These are phyloP conservation scores for Xestia ashworthii DNA, from an alignment of 2,888 invertebrate genomes.

Conservation along the genomic window DNA sequence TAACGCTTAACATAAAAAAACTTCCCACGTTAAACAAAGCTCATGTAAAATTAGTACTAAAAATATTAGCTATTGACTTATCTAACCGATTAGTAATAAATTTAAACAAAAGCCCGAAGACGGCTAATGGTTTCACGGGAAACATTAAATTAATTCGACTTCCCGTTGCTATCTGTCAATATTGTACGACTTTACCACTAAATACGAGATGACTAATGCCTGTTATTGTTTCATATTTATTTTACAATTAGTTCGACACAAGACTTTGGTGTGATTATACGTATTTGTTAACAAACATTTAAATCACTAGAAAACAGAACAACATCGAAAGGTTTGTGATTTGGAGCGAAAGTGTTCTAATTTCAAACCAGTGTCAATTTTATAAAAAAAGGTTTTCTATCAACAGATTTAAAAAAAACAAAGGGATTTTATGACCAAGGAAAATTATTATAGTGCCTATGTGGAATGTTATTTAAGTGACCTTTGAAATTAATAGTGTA, in stretches of 20 bases:
- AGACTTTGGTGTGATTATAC: slow-evolving; percentile 40
- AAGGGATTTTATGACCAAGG: background rate
- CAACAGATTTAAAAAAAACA: slow-evolving; percentile 10
- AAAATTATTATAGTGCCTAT: slow-evolving; percentile 26
- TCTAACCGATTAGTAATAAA: slow-evolving; percentile 21
- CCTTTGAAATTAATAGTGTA: slow-evolving; percentile 20
- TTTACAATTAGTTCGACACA: slow-evolving; percentile 48
- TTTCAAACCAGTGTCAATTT: slow-evolving; percentile 29
- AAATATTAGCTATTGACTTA: slow-evolving; percentile 3
- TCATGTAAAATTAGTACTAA: background rate
- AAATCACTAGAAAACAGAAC: slow-evolving; percentile 30
- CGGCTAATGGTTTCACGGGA: slow-evolving; percentile 51
- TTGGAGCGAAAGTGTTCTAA: slow-evolving; percentile 30
- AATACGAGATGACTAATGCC: slow-evolving; percentile 61
- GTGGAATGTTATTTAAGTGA: slow-evolving; percentile 28
- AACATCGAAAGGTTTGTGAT: background rate
- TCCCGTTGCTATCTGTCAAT: slow-evolving; percentile 57
- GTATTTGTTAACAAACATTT: slow-evolving; percentile 11
- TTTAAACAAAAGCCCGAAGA: slow-evolving; percentile 38
- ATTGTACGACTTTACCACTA: slow-evolving; percentile 51
- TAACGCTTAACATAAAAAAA: background rate
- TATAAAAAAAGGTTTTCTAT: background rate
- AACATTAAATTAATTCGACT: slow-evolving; percentile 51
- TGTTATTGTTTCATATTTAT: slow-evolving; percentile 53
- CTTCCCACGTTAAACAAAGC: slow-evolving; percentile 1